Base-by-base conservation (phyloP, 2,113 vertebrate species). In the Petroica traversi region DNA sequence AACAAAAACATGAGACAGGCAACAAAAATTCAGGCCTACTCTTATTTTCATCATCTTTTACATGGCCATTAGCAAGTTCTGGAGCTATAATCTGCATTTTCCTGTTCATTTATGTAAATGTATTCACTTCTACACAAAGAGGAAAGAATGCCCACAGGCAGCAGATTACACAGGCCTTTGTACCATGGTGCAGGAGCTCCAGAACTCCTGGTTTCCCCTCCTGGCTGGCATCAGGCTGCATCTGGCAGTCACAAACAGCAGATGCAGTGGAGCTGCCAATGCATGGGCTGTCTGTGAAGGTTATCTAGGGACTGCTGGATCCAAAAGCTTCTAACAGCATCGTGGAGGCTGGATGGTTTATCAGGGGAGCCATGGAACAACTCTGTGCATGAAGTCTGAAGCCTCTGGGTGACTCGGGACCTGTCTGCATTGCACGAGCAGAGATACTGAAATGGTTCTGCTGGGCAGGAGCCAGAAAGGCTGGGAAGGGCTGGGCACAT, bases 161-260 rank as follows among this genome's bases (percentile, higher is more conserved):
- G 55, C n/a, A 73, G 75, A 85, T 85, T 34, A 51, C 66, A 31
- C 12, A 41, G 28, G 16, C 19, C 14, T 81, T 84, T 62, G 58
- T 61, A 51, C 11, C 0, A 0, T 7, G 24, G 29, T 54, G 34
- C 45, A 51, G 59, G 43, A 82, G 12, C 55, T 68, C 34, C 77
- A 88, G 74, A 76, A 34, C 31, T 91, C 49, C 33, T 58, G 33
- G 7, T 82, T 78, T 79, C 62, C 64, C 23, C 73, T 91, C 15
- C 61, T 67, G 51, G 36, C 38, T 85, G 85, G 62, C 76, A 92
- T 55, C 55, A 67, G 64, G 19, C 73, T 91, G 57, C 57, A 36
- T 38, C 77, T 84, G 83, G 58, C 69, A 82, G 45, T 22, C 74
- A 46, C 52, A 64, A 45, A 12, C 69, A 88, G 62, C 80, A 82